A percentile compares a stretch with the other conserved stretches of the same genome.
Evolutionary conservation across 2,113 vertebrate species (phyloP).

Genomic region (Arenaria interpres): DNA sequence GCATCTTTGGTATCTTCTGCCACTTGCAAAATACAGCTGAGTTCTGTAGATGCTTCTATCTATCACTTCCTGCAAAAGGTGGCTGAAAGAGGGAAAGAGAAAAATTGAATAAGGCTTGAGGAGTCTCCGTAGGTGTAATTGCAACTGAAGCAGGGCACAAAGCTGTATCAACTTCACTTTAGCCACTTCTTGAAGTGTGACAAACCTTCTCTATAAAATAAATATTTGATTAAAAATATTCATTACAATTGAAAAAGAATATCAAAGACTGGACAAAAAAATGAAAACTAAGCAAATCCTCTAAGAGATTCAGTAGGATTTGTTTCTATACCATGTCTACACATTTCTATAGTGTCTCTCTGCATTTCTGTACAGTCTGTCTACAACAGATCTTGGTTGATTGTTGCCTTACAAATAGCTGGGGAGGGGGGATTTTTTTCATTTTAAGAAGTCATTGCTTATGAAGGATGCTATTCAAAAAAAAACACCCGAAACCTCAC

Average conservation of each 20-base stretch:
- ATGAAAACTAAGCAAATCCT: neutral
- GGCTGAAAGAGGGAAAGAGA: neutral
- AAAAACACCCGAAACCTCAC: neutral
- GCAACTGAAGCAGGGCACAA: neutral
- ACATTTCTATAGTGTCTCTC: neutral
- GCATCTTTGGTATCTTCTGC: slow-evolving; percentile 4
- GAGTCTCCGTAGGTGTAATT: neutral
- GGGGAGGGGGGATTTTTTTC: neutral
- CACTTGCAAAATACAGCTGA: slow-evolving; percentile 9
- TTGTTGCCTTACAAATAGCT: neutral
- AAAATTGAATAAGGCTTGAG: neutral
- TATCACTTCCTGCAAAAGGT: neutral
- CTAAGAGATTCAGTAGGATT: neutral
- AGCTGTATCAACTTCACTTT: neutral
- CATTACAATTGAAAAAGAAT: neutral
- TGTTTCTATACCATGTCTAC: neutral
- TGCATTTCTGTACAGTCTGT: neutral
- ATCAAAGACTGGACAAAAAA: neutral
- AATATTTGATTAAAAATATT: slow-evolving; percentile 28
- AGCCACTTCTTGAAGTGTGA: neutral
- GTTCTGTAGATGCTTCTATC: neutral
- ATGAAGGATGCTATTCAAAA: neutral
- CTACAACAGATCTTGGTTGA: neutral
- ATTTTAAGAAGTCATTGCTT: neutral
- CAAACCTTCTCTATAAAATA: neutral